Conservation (phyloP, 2,113 vertebrate genomes). For the Perccottus glenii region DNA sequence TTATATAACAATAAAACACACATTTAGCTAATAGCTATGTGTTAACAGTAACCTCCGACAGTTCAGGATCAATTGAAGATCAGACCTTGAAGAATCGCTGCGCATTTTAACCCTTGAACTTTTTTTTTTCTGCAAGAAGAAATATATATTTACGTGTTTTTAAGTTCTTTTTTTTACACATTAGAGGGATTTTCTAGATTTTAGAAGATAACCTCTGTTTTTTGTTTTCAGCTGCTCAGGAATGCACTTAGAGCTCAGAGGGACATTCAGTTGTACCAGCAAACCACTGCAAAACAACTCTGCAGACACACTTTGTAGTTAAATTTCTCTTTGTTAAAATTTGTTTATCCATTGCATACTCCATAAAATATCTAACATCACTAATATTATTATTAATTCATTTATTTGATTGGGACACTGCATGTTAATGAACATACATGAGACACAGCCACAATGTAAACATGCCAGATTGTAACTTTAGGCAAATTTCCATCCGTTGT, state of each 20-base stretch:
- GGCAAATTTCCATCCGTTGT: no score
- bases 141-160: not conserved
- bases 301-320: not conserved
- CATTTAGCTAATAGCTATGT: no score
- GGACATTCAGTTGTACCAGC: not conserved
- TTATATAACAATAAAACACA: no score
- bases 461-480: no score
- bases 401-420: no score
- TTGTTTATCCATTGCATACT: no score
- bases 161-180: not conserved
- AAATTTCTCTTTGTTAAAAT: no score
- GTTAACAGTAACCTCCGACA: no score
- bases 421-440: no score
- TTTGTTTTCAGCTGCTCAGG: slow-evolving; percentile 2
- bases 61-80: not conserved
- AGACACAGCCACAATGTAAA: no score
- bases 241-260: slow-evolving; percentile 32
- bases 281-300: not conserved
- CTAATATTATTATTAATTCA: no score
- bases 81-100: not conserved
- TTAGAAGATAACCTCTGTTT: not conserved
- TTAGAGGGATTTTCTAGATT: slow-evolving; percentile 18
- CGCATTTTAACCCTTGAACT: not conserved
- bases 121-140: not conserved
- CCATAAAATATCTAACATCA: no score